Conservation (phyloP, 2,113 vertebrate genomes). For the Deroptyus accipitrinus region DNA sequence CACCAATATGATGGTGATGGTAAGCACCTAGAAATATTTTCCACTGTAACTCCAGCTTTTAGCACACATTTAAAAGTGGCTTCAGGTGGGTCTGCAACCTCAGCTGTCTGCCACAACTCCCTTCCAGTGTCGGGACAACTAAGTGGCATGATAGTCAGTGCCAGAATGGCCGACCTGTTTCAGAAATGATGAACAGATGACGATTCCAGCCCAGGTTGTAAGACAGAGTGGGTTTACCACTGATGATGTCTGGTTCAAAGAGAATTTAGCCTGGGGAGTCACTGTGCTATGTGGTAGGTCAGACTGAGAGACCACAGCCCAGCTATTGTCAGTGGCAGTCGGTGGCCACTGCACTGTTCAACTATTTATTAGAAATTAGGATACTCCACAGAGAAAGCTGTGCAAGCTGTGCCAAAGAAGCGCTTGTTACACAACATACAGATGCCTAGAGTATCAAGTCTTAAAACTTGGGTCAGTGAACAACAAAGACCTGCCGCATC, state of each 20-base stretch:
- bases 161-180: background rate
- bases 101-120: background rate
- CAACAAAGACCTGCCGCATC: background rate
- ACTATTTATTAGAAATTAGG: background rate
- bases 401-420: background rate
- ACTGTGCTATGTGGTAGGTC: background rate
- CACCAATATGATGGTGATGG: background rate
- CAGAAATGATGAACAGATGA: background rate
- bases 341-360: background rate
- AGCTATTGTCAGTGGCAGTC: background rate
- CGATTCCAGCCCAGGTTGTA: background rate
- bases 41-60: background rate
- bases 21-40: background rate
- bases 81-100: background rate
- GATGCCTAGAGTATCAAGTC: background rate
- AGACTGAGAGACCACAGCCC: background rate
- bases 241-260: background rate
- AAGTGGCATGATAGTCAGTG: background rate
- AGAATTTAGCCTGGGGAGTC: background rate
- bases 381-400: background rate
- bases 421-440: background rate
- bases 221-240: background rate
- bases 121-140: accelerated
- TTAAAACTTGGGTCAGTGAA: background rate
- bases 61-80: accelerated